A percentile compares a stretch with the other conserved stretches of the same genome.
These are phyloP conservation scores for Pristionchus maxplancki DNA, from an alignment of 2,888 invertebrate species.

Conservation along the genomic window DNA sequence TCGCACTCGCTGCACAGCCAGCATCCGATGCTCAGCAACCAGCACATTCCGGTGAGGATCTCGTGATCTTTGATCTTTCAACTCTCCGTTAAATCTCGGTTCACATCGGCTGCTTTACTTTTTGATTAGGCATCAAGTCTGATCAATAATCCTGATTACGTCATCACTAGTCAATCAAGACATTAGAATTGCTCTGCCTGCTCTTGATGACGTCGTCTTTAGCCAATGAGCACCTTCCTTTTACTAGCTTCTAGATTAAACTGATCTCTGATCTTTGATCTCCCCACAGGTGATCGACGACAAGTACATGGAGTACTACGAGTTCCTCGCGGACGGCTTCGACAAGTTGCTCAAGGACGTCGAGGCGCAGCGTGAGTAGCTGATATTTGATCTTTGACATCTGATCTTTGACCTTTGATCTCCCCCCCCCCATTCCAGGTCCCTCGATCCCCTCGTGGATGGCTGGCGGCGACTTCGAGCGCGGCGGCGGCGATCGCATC, in stretches of 20 bases:
- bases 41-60: not conserved
- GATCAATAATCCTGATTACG: not conserved
- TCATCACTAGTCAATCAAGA: too few species aligned
- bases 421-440: not conserved
- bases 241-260: not conserved
- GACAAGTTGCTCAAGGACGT: slow-evolving; percentile 27
- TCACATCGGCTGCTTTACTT: not conserved
- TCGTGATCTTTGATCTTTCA: not conserved
- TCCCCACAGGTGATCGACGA: slow-evolving; percentile 35
- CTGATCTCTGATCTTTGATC: not conserved
- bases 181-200: too few species aligned
- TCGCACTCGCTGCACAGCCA: slow-evolving; percentile 4
- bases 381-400: not conserved
- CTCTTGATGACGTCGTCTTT: not conserved
- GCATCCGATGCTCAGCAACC: slow-evolving; percentile 15
- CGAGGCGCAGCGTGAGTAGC: not conserved
- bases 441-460: not conserved
- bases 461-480: not conserved
- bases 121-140: not conserved
- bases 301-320: slow-evolving; percentile 53
- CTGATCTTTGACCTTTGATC: too few species aligned
- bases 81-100: not conserved
- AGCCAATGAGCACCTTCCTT: too few species aligned
- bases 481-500: slow-evolving; percentile 3
- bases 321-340: slow-evolving; percentile 47